Evolutionary conservation across 2,113 vertebrate species (phyloP).

Genomic region (Phrynosoma blainvillii): DNA sequence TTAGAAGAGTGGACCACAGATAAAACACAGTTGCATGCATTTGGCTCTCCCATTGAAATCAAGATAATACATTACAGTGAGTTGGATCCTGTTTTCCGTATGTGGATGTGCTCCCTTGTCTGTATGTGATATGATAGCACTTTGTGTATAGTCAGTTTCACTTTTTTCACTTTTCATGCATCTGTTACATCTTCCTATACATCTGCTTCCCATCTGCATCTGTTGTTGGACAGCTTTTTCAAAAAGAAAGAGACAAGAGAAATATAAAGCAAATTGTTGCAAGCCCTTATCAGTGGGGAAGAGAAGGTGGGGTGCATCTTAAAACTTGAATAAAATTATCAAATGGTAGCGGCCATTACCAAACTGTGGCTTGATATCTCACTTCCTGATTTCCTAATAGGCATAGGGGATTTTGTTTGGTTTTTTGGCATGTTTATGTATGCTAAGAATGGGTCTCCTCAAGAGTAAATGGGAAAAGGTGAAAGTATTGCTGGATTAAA

Average conservation of each 20-base stretch:
- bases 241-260: background rate
- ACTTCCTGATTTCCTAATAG: no score
- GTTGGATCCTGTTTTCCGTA: background rate
- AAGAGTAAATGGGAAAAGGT: background rate
- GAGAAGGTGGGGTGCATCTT: background rate
- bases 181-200: no score
- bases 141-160: conserved; percentile 61
- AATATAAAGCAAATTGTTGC: background rate
- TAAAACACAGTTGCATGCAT: background rate
- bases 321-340: background rate
- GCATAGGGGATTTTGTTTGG: no score
- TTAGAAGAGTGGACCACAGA: background rate
- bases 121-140: conserved; percentile 50
- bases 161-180: conserved; percentile 49
- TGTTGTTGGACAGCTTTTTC: background rate
- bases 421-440: background rate
- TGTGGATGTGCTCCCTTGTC: conserved; percentile 16
- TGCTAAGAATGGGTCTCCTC: background rate
- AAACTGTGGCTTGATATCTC: background rate
- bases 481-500: background rate
- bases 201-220: background rate
- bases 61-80: background rate
- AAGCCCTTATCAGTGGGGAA: background rate
- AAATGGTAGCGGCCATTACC: background rate
- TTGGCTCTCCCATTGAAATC: background rate